A percentile compares a stretch with the other conserved stretches of the same genome.
Conservation (phyloP, 2,888 invertebrate genomes). For the Tryphoninae sp. region DNA sequence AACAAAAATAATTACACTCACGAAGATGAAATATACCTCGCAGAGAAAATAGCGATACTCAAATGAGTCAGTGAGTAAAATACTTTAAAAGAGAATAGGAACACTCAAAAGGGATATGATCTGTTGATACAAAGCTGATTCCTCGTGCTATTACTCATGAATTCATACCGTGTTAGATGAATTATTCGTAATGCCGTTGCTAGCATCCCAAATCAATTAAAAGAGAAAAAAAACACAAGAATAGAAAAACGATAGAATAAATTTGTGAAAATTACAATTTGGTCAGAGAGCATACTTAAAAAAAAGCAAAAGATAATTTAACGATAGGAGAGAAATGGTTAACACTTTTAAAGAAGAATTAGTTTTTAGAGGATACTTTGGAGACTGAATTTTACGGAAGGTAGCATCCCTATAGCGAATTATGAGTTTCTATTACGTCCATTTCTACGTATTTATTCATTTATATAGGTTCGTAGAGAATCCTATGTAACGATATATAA, state of each 20-base stretch:
- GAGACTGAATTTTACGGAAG: slow-evolving; percentile 65
- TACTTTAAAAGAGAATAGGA: slow-evolving; percentile 29
- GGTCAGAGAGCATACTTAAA: slow-evolving; percentile 17
- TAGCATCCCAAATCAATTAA: slow-evolving; percentile 31
- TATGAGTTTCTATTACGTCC: slow-evolving; percentile 33
- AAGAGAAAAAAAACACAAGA: slow-evolving; percentile 3
- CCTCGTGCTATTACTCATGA: slow-evolving; percentile 46
- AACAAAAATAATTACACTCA: slow-evolving; percentile 37
- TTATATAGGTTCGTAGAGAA: slow-evolving; percentile 31
- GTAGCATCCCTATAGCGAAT: slow-evolving; percentile 47
- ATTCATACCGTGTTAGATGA: slow-evolving; percentile 37
- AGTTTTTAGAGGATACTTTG: slow-evolving; percentile 64
- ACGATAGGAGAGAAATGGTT: slow-evolving; percentile 33
- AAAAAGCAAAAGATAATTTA: slow-evolving; percentile 14
- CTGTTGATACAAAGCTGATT: slow-evolving; percentile 35
- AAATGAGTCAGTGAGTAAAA: slow-evolving; percentile 33
- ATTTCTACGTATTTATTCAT: slow-evolving; percentile 49
- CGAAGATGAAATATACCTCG: slow-evolving; percentile 41
- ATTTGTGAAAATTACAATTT: slow-evolving; percentile 28
- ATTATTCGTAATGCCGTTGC: slow-evolving; percentile 41
- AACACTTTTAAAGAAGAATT: slow-evolving; percentile 42
- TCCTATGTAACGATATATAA: background rate
- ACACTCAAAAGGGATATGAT: slow-evolving; percentile 27
- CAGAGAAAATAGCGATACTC: slow-evolving; percentile 37
- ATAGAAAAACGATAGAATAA: slow-evolving; percentile 32